Evolutionary conservation across 2,113 vertebrate genomes (phyloP), one percentile per base, ranked within the genome.

Genomic region (Tichodroma muraria): DNA sequence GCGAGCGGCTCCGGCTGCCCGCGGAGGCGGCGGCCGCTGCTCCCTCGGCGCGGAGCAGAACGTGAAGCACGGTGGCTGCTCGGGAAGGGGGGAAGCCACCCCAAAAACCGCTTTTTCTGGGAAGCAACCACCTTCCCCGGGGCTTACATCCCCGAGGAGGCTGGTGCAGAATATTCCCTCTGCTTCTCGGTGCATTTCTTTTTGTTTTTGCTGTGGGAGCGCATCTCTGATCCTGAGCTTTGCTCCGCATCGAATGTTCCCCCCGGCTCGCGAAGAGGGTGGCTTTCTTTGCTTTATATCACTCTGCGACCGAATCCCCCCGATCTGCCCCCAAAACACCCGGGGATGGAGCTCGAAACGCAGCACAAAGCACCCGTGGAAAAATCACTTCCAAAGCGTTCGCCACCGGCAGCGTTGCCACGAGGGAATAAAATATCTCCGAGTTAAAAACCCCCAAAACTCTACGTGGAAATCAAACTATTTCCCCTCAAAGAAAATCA

Each of bases 241-340:
- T 37, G 61, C 57, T 76, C 38, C 31, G 0, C 66, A 83, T 68
- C 71, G 12, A 82, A 64, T 80, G 19, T 10, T 11, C 15, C 19
- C 4, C 23, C 4, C 9, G 10, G 22, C 8, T 42, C 0, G 6
- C 10, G 6, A 35, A 54, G 35, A 49, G 4, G 1, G 5, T 6
- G 10, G 0, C 11, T 64, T 85, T 27, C 21, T 64, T 82, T 25
- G 10, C 33, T 85, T 70, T 19, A 2, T 10, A 4, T 59, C 44
- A 0, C 16, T 80, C 31, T 81, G 65, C 3, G 1, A 21, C 14
- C 10, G 14, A 68, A 78, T 84, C 6, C 40, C 30, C 44, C 38
- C 47, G 5, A 25, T 19, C 11, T 54, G 28, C 1, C 35, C 68
- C 31, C 30, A 18, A 49, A 89, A 68, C 11, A 66, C 27, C 1